Evolutionary conservation across 2,797 vertebrate species (phyloP).

Genomic region (Microcaecilia unicolor): DNA sequence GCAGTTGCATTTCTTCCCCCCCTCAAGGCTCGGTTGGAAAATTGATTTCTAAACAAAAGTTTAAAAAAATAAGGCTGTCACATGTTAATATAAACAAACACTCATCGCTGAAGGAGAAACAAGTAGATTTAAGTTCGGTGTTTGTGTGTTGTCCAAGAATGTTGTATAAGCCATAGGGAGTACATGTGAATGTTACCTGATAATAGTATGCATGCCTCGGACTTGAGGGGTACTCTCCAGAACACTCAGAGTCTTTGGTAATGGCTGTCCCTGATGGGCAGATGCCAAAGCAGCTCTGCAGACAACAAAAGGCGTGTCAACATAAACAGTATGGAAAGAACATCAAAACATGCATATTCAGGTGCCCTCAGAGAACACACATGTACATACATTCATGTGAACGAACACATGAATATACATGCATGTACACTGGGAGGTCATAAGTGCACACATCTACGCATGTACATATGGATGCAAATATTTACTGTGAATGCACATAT

Average conservation of each 20-base stretch:
- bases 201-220: slow-evolving; percentile 85
- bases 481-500: too few species aligned
- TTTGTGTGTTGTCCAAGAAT: too few species aligned
- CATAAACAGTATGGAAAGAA: too few species aligned
- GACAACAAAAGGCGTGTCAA: fast-evolving
- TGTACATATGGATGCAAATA: neutral
- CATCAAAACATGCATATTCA: neutral
- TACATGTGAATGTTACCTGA: slow-evolving; percentile 69
- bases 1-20: too few species aligned
- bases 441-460: too few species aligned
- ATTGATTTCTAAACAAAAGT: too few species aligned
- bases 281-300: slow-evolving; percentile 75
- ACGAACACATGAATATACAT: neutral
- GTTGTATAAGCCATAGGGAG: too few species aligned
- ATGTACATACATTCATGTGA: neutral
- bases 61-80: too few species aligned
- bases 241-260: slow-evolving; percentile 72
- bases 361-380: neutral
- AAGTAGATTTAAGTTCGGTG: too few species aligned
- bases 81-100: too few species aligned
- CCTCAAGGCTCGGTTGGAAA: too few species aligned
- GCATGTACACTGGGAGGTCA: neutral
- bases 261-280: slow-evolving; percentile 77
- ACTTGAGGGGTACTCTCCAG: slow-evolving; percentile 78
- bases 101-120: too few species aligned